Evolutionary conservation across 2,888 invertebrate species (phyloP).

Genomic region (Cyaniris semiargus): DNA sequence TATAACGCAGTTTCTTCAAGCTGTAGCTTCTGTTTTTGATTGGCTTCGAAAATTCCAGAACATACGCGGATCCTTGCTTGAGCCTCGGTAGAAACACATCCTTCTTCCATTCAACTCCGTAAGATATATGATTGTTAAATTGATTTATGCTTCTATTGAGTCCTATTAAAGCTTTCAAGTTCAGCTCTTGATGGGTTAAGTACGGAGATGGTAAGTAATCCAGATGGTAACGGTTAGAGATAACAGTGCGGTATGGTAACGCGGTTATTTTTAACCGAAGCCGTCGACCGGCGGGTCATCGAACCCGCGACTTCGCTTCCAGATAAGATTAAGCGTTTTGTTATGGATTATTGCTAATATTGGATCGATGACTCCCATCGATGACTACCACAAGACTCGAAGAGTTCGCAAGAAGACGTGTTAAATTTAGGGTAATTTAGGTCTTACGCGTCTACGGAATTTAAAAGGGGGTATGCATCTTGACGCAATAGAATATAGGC

Average conservation of each 20-base stretch:
- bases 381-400: too few species aligned
- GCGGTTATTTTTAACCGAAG: conserved; percentile 66
- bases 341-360: background rate
- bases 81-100: background rate
- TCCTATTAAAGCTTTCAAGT: background rate
- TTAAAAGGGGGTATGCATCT: too few species aligned
- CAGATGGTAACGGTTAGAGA: conserved; percentile 32
- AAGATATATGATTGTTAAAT: background rate
- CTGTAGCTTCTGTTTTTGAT: background rate
- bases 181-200: background rate
- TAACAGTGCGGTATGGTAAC: conserved; percentile 49
- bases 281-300: conserved; percentile 56
- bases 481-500: too few species aligned
- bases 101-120: background rate
- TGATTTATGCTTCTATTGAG: background rate
- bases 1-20: background rate
- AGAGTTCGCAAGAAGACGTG: too few species aligned
- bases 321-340: conserved; percentile 55
- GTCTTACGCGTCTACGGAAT: too few species aligned
- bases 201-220: background rate
- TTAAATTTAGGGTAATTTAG: too few species aligned
- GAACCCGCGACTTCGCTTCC: conserved; percentile 59
- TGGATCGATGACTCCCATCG: background rate
- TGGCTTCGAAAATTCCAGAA: background rate
- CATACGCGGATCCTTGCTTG: background rate